phyloP scores from a whole-genome alignment of 2,888 invertebrate genomes.

The Deladenus siricidicola region DNA sequence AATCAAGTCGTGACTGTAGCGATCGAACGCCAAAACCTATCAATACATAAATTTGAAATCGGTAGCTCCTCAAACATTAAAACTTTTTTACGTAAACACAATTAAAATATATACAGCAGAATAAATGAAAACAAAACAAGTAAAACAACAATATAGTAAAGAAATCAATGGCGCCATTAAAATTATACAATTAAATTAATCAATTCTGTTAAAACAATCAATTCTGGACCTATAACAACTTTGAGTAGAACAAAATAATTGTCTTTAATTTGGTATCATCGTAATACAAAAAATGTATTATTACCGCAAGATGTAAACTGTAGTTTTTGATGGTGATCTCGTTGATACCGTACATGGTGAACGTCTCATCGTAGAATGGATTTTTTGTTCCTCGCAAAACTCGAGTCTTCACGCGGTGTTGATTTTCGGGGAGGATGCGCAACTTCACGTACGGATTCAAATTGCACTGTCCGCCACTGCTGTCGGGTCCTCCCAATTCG shows the following conservation, averaged over 20 bases:
- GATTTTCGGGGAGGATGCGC: conserved; percentile 90
- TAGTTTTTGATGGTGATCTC: conserved; percentile 38
- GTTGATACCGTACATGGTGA: conserved; percentile 80
- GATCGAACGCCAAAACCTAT: conserved; percentile 71
- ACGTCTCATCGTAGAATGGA: conserved; percentile 96
- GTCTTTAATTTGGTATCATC: neutral
- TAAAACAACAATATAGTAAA: too few species aligned
- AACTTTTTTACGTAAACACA: too few species aligned
- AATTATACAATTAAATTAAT: too few species aligned
- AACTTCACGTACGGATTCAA: conserved; percentile 92
- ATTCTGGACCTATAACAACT: too few species aligned
- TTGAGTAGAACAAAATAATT: too few species aligned
- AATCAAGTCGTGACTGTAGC: conserved; percentile 94
- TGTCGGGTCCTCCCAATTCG: conserved; percentile 31
- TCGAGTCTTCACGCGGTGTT: conserved; percentile 60
- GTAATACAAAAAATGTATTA: neutral
- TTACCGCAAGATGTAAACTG: conserved; percentile 23
- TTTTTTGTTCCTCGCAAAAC: conserved; percentile 74
- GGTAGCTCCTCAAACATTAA: too few species aligned
- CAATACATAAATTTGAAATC: too few species aligned
- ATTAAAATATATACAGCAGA: too few species aligned
- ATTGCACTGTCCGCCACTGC: conserved; percentile 32
- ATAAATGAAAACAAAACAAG: too few species aligned
- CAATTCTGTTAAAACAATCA: too few species aligned
- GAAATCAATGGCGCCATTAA: conserved; percentile 2